A percentile compares a stretch with the other conserved stretches of the same genome.
Conservation (phyloP, 2,888 invertebrate genomes). For the Drosophila eohydei region DNA sequence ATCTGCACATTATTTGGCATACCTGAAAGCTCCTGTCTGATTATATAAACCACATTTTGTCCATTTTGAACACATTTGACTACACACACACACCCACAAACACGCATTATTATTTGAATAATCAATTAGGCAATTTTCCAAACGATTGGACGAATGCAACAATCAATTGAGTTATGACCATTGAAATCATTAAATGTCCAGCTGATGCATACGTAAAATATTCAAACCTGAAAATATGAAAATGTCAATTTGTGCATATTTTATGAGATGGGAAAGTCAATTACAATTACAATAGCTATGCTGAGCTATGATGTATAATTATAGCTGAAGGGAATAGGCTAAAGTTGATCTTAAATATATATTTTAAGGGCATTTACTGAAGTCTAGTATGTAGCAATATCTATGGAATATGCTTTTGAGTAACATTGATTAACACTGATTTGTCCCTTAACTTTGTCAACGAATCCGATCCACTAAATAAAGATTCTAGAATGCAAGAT, state of each 20-base stretch:
- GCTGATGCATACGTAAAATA: neutral
- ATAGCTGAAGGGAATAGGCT: neutral
- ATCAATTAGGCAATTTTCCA: conserved; percentile 46
- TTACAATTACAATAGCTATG: no score
- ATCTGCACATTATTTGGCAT: neutral
- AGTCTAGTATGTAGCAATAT: neutral
- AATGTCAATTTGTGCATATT: neutral
- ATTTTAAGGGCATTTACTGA: neutral
- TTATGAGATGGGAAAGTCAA: neutral
- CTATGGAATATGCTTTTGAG: no score
- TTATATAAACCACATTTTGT: conserved; percentile 15
- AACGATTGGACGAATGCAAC: conserved; percentile 39
- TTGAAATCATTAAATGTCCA: conserved; percentile 23
- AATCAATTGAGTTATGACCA: conserved; percentile 22
- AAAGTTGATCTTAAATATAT: neutral
- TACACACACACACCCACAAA: conserved; percentile 2
- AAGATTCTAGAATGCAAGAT: no score
- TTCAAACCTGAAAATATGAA: neutral
- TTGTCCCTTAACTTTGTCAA: no score
- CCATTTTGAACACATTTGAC: conserved; percentile 9
- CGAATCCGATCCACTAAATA: no score
- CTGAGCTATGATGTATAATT: neutral
- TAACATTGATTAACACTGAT: no score
- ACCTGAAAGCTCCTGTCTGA: neutral
- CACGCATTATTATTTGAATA: conserved; percentile 18